Percentiles rank a stretch among this genome's conserved stretches.
Conservation (phyloP, 2,888 invertebrate genomes). For the Cataglyphis cursor region DNA sequence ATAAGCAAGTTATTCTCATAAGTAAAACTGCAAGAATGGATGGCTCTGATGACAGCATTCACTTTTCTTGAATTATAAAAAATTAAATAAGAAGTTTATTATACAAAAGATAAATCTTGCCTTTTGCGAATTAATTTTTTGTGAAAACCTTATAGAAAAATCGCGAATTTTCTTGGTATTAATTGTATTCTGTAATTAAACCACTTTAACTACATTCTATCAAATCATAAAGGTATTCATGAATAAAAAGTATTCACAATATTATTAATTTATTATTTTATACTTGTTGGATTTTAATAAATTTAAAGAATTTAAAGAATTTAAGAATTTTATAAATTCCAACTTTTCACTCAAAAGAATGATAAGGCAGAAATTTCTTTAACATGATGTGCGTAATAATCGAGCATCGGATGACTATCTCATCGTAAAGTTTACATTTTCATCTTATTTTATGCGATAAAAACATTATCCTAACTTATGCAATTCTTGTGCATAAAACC, state of each 20-base stretch:
- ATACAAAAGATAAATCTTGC: background rate
- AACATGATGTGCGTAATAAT: background rate
- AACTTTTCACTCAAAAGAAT: background rate
- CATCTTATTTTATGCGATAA: background rate
- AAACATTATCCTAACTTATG: background rate
- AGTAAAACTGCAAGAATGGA: background rate
- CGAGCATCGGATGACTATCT: background rate
- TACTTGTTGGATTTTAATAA: background rate
- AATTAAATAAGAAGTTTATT: background rate
- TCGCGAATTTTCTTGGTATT: background rate
- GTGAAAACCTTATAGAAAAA: background rate
- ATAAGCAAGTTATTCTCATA: background rate
- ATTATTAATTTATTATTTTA: background rate
- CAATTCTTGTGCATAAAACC: constrained; percentile 9
- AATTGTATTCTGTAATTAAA: background rate
- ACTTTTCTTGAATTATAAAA: background rate
- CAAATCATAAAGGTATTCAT: background rate
- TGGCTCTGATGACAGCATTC: background rate
- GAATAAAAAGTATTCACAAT: background rate
- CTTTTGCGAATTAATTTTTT: background rate
- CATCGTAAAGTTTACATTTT: background rate
- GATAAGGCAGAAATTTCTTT: background rate
- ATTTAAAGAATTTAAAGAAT: background rate
- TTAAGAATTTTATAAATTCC: background rate
- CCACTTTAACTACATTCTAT: background rate